These are phyloP conservation scores for Coregonus sp. DNA, from an alignment of 2,797 vertebrate genomes.

Conservation along the genomic window DNA sequence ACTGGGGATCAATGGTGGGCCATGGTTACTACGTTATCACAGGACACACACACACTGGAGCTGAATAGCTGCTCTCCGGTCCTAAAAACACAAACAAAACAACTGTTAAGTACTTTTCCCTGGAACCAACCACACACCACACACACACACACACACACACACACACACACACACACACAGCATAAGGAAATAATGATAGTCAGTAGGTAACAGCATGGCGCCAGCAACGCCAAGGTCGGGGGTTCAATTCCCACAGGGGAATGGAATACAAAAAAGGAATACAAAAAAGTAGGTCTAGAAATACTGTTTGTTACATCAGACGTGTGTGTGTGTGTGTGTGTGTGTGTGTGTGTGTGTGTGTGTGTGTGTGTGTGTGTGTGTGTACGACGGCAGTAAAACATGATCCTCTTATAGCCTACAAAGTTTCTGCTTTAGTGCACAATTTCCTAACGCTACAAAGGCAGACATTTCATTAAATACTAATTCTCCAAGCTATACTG, in stretches of 20 bases:
- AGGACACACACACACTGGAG: slow-evolving; percentile 23
- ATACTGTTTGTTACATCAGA: background rate
- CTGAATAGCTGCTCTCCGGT: slow-evolving; percentile 34
- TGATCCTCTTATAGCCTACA: slow-evolving; percentile 58
- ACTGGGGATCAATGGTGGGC: slow-evolving; percentile 54
- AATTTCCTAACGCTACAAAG: slow-evolving; percentile 55
- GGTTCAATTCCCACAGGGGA: background rate
- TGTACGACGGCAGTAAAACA: slow-evolving; percentile 56
- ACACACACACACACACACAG: background rate
- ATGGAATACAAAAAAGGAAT: background rate
- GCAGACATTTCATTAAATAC: slow-evolving; percentile 54
- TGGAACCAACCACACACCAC: background rate
- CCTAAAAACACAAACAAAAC: slow-evolving; percentile 40
- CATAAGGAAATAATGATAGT: no score
- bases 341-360: background rate
- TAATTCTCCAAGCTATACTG: slow-evolving; percentile 55
- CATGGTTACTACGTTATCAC: slow-evolving; percentile 54
- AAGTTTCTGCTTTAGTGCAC: slow-evolving; percentile 53
- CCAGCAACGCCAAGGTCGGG: background rate
- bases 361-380: slow-evolving; percentile 24
- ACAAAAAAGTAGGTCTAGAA: background rate
- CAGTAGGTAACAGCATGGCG: background rate
- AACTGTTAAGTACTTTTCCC: slow-evolving; percentile 34
- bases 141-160: no score
- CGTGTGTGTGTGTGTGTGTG: slow-evolving; percentile 4